Conservation (phyloP, 2,797 vertebrate species). For the Ambastaia sidthimunki region DNA sequence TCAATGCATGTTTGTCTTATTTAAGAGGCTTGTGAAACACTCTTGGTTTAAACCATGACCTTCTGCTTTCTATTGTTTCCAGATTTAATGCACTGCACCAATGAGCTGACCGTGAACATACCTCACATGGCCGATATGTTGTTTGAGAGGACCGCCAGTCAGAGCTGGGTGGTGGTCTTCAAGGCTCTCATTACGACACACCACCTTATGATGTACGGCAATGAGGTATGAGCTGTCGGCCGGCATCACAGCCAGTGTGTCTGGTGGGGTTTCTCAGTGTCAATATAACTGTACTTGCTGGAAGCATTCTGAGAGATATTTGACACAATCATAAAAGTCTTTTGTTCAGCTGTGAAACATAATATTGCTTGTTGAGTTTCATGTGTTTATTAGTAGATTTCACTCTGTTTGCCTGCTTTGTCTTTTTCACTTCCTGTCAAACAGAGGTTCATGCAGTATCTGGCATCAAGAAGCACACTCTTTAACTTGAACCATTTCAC, state of each 20-base stretch:
- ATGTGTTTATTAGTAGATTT: conserved; percentile 2
- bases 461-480: conserved; percentile 93
- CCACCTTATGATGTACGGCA: conserved; percentile 98
- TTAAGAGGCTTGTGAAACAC: too few relatives aligned
- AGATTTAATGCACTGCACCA: conserved; percentile 81
- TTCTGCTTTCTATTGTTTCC: conserved; percentile 19
- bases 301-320: neutral
- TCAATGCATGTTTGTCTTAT: too few relatives aligned
- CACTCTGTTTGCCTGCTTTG: neutral
- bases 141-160: conserved; percentile 88
- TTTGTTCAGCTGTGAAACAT: neutral
- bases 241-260: too few relatives aligned
- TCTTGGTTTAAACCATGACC: too few relatives aligned
- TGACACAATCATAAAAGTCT: neutral
- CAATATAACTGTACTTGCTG: conserved; percentile 28
- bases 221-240: conserved; percentile 85
- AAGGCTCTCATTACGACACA: conserved; percentile 97
- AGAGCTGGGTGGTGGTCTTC: conserved; percentile 98
- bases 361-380: neutral
- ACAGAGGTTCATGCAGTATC: conserved; percentile 96
- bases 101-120: conserved; percentile 94
- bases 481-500: conserved; percentile 98
- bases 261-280: conserved; percentile 14
- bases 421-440: conserved; percentile 51
- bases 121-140: conserved; percentile 90